Base-by-base conservation (phyloP, 2,888 invertebrate species). In the Drosophila koepferae region DNA sequence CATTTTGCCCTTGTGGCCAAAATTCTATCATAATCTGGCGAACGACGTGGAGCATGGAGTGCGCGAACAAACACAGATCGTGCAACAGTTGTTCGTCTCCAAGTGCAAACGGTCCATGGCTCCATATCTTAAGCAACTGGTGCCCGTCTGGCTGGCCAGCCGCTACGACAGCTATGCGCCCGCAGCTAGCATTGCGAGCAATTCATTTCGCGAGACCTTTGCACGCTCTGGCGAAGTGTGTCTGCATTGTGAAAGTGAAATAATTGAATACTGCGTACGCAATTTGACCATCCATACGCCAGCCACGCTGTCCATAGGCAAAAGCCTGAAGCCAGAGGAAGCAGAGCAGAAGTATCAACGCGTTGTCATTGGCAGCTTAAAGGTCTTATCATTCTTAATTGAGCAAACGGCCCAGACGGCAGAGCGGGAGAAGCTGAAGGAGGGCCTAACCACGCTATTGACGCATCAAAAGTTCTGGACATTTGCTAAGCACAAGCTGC, bases 141-240 rank as follows among this genome's bases (percentile, higher is more conserved):
- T 96, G 91, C 97, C 97, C 2, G 94, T 96, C 5, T 98, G 98
- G 98, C 95, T 98, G 88, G 95, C 96, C 51, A 96, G 97, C 60
- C 96, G 96, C 91, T 96, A 96, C 94, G 98, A 99, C 92, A 96
- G 96, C 14, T 97, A 97, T 93, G 96, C 97, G 44, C 97, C 98
- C 12, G 97, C 97, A 20, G 96, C 97, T 8, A 95, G 95, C 78
- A 95, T 95, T 68, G 97, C 97, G 1, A 93, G 92, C 41, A 68
- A 84, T 16, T 95, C 96, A 6, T 97, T 97, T 80, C 94, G 94
- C 81, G 95, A 94, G 69, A 96, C 97, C 0, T 99, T 99, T 92
- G 96, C 97, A 55, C 98, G 98, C 93, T 94, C 96, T 58, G 94
- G 95, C 3, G 97, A 97, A 90, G 98, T 97, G 12, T 94, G 98